Percentiles rank a stretch among this genome's conserved stretches.
Evolutionary conservation across 2,797 vertebrate genomes (phyloP).

Genomic region (Macropus fuliginosus): DNA sequence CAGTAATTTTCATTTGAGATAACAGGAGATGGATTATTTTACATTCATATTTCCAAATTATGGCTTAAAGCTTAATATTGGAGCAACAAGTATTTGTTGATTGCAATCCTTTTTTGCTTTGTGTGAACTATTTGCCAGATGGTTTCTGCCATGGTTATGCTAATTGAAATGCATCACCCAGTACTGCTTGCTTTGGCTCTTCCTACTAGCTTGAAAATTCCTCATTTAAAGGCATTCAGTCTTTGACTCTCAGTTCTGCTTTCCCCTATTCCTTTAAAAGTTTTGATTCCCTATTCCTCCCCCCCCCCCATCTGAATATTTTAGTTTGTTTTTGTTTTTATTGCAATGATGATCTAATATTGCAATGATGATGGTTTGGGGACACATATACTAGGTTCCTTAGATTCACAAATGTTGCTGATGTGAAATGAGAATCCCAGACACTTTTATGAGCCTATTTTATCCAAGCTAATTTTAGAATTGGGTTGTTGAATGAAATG

Average conservation of each 20-base stretch:
- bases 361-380: constrained; percentile 79
- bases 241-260: constrained; percentile 75
- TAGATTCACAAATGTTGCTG: constrained; percentile 86
- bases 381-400: constrained; percentile 82
- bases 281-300: constrained; percentile 72
- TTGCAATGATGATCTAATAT: constrained; percentile 79
- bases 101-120: constrained; percentile 81
- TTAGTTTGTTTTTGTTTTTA: constrained; percentile 81
- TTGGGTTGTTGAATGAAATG: constrained; percentile 84
- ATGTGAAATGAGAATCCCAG: constrained; percentile 87
- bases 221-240: constrained; percentile 78
- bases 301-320: constrained; percentile 59
- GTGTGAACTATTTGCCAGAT: constrained; percentile 84
- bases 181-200: constrained; percentile 81
- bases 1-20: constrained; percentile 63
- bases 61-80: constrained; percentile 82
- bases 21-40: constrained; percentile 53
- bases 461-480: constrained; percentile 85
- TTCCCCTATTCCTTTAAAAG: constrained; percentile 62
- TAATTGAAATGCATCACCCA: constrained; percentile 84
- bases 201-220: constrained; percentile 75
- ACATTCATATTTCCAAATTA: constrained; percentile 64
- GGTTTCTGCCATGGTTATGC: constrained; percentile 80
- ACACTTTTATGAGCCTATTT: constrained; percentile 85
- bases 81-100: constrained; percentile 89